Percentiles rank a stretch among this genome's conserved stretches.
Conservation (phyloP, 1,140 invertebrate genomes). For the Panagrolaimus sp. region DNA sequence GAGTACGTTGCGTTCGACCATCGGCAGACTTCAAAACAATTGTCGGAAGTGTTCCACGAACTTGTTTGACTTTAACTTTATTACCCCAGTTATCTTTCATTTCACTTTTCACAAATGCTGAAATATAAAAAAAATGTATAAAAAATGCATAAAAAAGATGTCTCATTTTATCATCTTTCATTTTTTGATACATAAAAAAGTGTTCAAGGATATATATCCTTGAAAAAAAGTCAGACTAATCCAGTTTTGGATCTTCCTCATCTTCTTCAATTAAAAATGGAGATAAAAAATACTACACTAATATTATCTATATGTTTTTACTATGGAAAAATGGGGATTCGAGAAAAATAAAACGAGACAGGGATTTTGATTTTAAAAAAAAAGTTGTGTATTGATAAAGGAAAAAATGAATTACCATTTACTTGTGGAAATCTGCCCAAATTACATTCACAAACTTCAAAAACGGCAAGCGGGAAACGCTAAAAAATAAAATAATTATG, state of each 20-base stretch:
- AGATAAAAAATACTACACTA: neutral
- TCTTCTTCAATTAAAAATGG: no score
- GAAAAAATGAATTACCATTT: conserved; percentile 38
- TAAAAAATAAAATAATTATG: conserved; percentile 39
- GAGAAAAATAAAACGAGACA: no score
- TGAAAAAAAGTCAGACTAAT: no score
- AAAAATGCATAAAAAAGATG: neutral
- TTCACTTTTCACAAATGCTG: conserved; percentile 53
- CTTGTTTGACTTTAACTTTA: conserved; percentile 49
- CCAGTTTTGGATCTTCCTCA: no score
- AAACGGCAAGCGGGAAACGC: conserved; percentile 51
- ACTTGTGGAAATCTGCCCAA: conserved; percentile 55
- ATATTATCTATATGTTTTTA: conserved; percentile 14
- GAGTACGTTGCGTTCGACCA: conserved; percentile 43
- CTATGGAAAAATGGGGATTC: neutral
- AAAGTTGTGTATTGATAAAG: neutral
- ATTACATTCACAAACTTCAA: conserved; percentile 58
- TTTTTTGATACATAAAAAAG: no score
- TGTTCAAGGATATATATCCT: no score
- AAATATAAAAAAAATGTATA: conserved; percentile 19
- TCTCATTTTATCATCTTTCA: neutral
- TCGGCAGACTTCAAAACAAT: conserved; percentile 50
- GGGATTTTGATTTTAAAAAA: neutral
- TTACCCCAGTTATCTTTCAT: conserved; percentile 55
- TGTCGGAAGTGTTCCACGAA: conserved; percentile 51